Base-by-base conservation (phyloP, 2,797 vertebrate species). In the Periophthalmus magnuspinnatus region DNA sequence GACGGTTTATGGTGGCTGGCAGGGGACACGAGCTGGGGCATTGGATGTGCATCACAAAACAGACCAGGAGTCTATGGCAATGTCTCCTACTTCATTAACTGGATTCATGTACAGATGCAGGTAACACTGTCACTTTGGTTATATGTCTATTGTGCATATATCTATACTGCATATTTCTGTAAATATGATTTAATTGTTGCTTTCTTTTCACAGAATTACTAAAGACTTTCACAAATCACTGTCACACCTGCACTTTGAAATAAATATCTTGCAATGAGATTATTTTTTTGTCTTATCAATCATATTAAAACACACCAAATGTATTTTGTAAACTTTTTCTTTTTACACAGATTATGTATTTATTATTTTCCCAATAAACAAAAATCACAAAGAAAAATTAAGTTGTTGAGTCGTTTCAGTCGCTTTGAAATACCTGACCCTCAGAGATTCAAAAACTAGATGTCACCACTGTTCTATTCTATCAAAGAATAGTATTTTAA, bases 21-120 rank as follows among this genome's bases (percentile, higher is more conserved):
- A 2, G 97, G 97, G 58, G 95, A 95, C 77, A 99, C 95, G 0
- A 99, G 97, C 87, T 99, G 94, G 96, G 97, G 97, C 32, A 78
- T 84, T 0, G 96, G 95, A 63, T 99, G 97, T 74, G 97, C 95
- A 67, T 21, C 32, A 62, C 77, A 1, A 5, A 91, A 94, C 67
- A 94, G 81, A 34, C 97, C 96, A 0, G 97, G 97, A 7, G 94
- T 97, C 16, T 99, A 99, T 0, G 94, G 93, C 19, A 97, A 97
- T 0, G 79, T 98, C 21, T 90, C 94, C 1, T 72, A 90, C 68
- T 95, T 97, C 60, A 78, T 88, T 13, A 85, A 95, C 54, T 99
- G 97, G 97, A 93, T 98, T 80, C 86, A 93, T 34, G 71, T 64
- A 55, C 94, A 96, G 41, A 95, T 97, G 94, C 92, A 85, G 87